Evolutionary conservation across 1,140 invertebrate genomes (phyloP), one percentile per base, ranked within the genome.

Genomic region (Bicyclus anynana): DNA sequence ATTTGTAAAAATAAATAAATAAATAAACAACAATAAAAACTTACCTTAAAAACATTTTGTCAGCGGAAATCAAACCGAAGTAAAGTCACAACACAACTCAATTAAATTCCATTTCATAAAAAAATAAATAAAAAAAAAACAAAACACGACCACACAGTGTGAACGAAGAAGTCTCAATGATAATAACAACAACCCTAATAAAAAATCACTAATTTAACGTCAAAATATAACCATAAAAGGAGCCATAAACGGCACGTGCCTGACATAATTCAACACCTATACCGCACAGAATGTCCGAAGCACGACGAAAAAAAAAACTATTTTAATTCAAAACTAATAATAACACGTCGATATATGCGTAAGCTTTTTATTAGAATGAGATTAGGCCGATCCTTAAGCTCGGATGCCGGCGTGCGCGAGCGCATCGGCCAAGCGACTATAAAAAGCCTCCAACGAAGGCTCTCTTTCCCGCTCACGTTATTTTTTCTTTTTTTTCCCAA

Each of bases 341-440:
- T 60, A 77, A 57, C 70, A 68, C 83, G 81, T 77, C 74, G 76
- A 80, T 80, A 77, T 78, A 74, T 80, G 78, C 83, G 84, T 82
- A 59, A 83, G 77, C 81, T 87, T 86, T 87, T 87, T 85, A 84
- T 84, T 80, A 76, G 77, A 86, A 85, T 85, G 74, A 80, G 74
- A 87, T 87, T 87, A 84, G 71, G 77, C 59, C 73, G 75, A 83
- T 84, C 77, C 81, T 78, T 70, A 82, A 83, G 77, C 75, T 74
- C 65, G 59, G 75, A 87, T 83, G 84, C 83, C 78, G 77, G 80
- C 83, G 79, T 72, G 81, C 83, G 83, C 81, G 62, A 69, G 83
- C 83, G 85, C 83, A 84, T 79, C 84, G 73, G 75, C 70, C 75
- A 73, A 77, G 51, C 79, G 77, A 88, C 85, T 86, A 86, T 85